Conservation (phyloP, 2,113 vertebrate species). For the Bufo gargarizans region DNA sequence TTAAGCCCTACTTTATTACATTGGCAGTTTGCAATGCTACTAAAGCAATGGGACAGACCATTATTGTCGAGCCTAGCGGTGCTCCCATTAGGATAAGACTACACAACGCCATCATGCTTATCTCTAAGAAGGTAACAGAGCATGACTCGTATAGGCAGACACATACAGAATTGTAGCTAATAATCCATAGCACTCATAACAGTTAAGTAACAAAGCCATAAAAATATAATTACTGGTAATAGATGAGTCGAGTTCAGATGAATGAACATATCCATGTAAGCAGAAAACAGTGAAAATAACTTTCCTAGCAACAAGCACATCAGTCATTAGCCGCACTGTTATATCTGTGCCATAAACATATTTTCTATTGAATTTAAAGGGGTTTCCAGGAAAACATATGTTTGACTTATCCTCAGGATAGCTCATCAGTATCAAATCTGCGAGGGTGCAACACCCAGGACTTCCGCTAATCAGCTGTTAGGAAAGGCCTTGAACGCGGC, state of each 20-base stretch:
- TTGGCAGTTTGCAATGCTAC: too few relatives aligned
- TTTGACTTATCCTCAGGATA: too few relatives aligned
- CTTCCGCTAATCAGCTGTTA: too few relatives aligned
- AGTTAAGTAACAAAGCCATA: constrained; percentile 9
- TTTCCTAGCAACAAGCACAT: background rate
- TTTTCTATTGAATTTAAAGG: background rate
- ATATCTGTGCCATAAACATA: background rate
- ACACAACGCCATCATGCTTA: background rate
- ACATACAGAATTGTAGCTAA: background rate
- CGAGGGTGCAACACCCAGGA: too few relatives aligned
- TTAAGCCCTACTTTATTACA: too few relatives aligned
- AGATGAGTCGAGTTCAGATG: background rate
- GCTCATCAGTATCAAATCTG: too few relatives aligned
- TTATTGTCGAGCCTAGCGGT: too few relatives aligned
- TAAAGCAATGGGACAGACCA: too few relatives aligned
- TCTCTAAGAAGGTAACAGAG: background rate
- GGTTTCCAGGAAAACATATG: background rate
- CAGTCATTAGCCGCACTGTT: background rate
- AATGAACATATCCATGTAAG: background rate
- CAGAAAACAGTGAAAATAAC: background rate
- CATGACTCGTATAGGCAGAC: background rate
- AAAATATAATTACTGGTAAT: background rate
- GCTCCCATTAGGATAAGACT: too few relatives aligned
- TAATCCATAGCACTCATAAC: background rate
- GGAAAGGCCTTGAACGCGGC: too few relatives aligned